Percentiles rank a stretch among this genome's conserved stretches.
Evolutionary conservation across 2,113 vertebrate genomes (phyloP).

Genomic region (Tupaia chinensis): DNA sequence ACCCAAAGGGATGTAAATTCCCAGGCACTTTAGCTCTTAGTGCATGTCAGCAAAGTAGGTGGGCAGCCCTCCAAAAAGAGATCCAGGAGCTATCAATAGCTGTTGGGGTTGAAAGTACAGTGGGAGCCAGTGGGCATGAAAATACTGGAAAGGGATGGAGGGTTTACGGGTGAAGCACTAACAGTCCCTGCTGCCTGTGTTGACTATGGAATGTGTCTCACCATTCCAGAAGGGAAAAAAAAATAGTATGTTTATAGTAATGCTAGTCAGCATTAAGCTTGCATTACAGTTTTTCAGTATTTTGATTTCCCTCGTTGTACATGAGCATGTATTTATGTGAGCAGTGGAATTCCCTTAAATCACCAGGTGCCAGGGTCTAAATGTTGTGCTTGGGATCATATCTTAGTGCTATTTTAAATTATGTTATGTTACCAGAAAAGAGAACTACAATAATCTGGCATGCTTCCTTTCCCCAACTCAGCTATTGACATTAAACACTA

Average conservation of each 20-base stretch:
- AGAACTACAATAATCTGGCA: neutral
- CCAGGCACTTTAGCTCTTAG: neutral
- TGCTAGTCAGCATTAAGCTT: neutral
- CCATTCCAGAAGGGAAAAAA: neutral
- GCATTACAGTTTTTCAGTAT: neutral
- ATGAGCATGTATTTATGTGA: neutral
- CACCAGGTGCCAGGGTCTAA: neutral
- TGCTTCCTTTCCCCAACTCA: neutral
- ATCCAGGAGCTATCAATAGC: too few relatives aligned
- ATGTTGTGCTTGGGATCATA: neutral
- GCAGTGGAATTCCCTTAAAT: neutral
- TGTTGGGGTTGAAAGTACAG: neutral
- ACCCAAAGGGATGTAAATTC: neutral
- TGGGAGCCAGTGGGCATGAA: neutral
- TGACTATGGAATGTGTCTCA: neutral
- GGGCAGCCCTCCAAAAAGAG: neutral
- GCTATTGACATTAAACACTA: neutral
- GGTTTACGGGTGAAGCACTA: neutral
- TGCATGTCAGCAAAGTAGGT: neutral
- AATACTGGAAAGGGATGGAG: neutral
- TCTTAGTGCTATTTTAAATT: neutral
- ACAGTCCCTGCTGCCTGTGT: neutral
- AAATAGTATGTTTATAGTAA: neutral
- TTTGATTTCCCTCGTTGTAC: neutral
- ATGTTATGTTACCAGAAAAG: neutral